A percentile compares a stretch with the other conserved stretches of the same genome.
Evolutionary conservation across 2,113 vertebrate species (phyloP).

Genomic region (Pachypanchax playfairii): DNA sequence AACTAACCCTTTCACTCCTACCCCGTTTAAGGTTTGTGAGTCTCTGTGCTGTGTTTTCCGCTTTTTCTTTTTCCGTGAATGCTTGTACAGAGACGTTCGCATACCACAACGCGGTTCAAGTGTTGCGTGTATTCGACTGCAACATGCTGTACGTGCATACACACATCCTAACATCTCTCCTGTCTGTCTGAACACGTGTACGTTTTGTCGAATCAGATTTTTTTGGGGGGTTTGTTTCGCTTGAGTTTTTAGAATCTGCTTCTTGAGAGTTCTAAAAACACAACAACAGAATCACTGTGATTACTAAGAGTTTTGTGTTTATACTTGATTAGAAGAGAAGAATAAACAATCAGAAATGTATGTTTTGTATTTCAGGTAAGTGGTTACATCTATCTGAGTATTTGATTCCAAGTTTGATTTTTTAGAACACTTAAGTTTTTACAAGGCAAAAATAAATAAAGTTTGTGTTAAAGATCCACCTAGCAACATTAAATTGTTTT

Average conservation of each 20-base stretch:
- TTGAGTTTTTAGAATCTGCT: background rate
- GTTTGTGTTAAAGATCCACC: too few relatives aligned
- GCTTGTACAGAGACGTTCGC: slow-evolving; percentile 21
- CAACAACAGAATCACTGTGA: slow-evolving; percentile 12
- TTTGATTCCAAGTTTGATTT: slow-evolving; percentile 14
- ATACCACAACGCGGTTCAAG: background rate
- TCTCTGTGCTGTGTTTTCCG: slow-evolving; percentile 61
- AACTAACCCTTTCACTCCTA: slow-evolving; percentile 97
- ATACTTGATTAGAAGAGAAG: background rate
- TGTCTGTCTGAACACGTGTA: background rate
- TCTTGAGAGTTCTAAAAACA: too few relatives aligned
- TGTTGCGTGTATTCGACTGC: background rate
- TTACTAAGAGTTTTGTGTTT: background rate
- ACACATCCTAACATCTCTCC: slow-evolving; percentile 42
- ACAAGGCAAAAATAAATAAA: too few relatives aligned
- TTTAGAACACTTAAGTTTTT: too few relatives aligned
- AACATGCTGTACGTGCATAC: slow-evolving; percentile 37
- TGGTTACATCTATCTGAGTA: slow-evolving; percentile 2
- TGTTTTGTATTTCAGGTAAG: slow-evolving; percentile 39
- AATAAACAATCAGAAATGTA: slow-evolving; percentile 5
- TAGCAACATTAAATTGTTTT: background rate
- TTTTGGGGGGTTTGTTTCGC: slow-evolving; percentile 3
- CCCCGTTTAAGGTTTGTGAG: slow-evolving; percentile 97
- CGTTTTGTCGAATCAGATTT: slow-evolving; percentile 15
- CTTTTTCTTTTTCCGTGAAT: slow-evolving; percentile 27